phyloP scores from a whole-genome alignment of 1,140 invertebrate genomes.

The Cotesia typhae region DNA sequence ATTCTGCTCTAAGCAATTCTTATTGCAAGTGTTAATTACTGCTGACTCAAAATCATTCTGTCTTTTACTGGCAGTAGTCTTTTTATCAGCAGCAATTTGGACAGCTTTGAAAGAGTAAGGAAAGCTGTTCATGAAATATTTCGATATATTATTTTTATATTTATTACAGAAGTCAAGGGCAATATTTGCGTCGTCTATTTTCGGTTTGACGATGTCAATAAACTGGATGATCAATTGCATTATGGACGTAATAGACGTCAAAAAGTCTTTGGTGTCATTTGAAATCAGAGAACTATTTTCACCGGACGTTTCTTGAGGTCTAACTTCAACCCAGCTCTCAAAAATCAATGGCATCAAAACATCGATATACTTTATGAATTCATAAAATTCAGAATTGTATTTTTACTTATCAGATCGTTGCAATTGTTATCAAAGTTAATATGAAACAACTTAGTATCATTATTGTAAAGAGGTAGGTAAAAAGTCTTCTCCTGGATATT shows the following conservation, averaged over 20 bases:
- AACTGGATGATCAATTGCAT: constrained; percentile 68
- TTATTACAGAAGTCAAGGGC: constrained; percentile 64
- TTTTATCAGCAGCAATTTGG: constrained; percentile 18
- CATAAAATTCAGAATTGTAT: constrained; percentile 40
- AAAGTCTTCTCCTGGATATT: constrained; percentile 32
- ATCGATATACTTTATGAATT: constrained; percentile 66
- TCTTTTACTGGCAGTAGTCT: constrained; percentile 42
- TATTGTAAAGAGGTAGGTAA: constrained; percentile 45
- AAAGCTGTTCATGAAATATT: constrained; percentile 66
- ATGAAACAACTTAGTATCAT: constrained; percentile 38
- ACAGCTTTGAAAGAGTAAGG: constrained; percentile 61
- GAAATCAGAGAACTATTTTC: constrained; percentile 60
- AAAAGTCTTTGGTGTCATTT: constrained; percentile 67
- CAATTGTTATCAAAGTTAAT: constrained; percentile 45
- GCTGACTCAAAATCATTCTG: constrained; percentile 46
- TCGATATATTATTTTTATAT: constrained; percentile 64
- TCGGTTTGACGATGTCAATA: constrained; percentile 59
- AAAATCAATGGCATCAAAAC: constrained; percentile 75
- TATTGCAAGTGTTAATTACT: constrained; percentile 24
- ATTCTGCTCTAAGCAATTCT: constrained; percentile 52
- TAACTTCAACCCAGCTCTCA: constrained; percentile 78
- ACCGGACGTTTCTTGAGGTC: constrained; percentile 61
- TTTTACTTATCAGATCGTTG: constrained; percentile 19
- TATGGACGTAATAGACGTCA: constrained; percentile 69
- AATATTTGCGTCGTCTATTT: constrained; percentile 50